Percentiles rank a stretch among this genome's conserved stretches.
phyloP scores from a whole-genome alignment of 2,113 vertebrate species.

The Cinclus mexicanus region DNA sequence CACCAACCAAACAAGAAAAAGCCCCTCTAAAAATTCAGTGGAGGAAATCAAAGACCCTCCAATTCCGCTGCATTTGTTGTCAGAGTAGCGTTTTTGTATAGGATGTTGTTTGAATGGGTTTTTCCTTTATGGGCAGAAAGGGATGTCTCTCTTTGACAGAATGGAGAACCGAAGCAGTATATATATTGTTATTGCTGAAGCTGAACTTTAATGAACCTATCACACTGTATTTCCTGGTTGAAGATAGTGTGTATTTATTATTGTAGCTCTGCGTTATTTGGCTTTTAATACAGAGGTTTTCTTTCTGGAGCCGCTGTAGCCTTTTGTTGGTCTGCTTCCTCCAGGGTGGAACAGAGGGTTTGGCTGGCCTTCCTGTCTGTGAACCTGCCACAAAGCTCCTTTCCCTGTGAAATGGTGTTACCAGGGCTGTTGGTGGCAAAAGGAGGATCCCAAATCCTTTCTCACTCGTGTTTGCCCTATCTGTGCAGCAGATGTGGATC shows the following conservation, averaged over 20 bases:
- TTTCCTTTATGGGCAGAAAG: slow-evolving; percentile 23
- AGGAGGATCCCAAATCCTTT: not conserved
- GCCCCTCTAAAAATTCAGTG: not conserved
- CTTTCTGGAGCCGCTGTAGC: slow-evolving; percentile 56
- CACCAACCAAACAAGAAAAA: not conserved
- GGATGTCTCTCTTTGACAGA: not conserved
- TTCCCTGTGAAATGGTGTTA: not conserved
- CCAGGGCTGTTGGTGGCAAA: not conserved
- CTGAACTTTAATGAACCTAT: slow-evolving; percentile 66
- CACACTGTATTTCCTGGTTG: slow-evolving; percentile 63
- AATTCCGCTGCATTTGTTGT: slow-evolving; percentile 49
- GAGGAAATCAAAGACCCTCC: slow-evolving; percentile 17
- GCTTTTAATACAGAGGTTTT: slow-evolving; percentile 80
- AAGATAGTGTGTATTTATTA: slow-evolving; percentile 67
- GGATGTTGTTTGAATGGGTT: not conserved
- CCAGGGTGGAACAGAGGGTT: not conserved
- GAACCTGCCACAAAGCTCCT: not conserved
- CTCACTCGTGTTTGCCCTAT: not conserved
- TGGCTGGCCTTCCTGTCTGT: not conserved
- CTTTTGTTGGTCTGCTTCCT: slow-evolving; percentile 41
- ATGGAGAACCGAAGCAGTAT: not conserved
- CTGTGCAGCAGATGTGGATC: not conserved
- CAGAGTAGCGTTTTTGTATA: slow-evolving; percentile 65
- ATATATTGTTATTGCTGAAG: slow-evolving; percentile 49
- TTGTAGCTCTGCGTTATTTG: slow-evolving; percentile 62